Base-by-base conservation (phyloP, 1,140 invertebrate species). In the Drosophila asahinai region DNA sequence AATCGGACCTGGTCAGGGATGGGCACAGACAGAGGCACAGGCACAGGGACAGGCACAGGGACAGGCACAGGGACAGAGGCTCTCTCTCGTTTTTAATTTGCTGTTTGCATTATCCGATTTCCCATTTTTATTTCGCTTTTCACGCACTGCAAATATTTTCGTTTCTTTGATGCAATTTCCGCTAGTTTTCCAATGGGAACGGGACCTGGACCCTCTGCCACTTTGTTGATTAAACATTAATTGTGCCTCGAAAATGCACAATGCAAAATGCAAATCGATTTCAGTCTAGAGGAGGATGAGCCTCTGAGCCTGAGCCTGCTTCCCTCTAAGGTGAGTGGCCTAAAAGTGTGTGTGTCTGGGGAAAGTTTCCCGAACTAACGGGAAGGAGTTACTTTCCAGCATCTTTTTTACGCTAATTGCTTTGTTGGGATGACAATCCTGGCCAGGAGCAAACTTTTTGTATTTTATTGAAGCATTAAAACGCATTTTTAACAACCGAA, bases 391-490 rank as follows among this genome's bases (percentile, higher is more conserved):
- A 30, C 27, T 30, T 7, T 1, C 30, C 8, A 27, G 17, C 45
- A 25, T 36, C 40, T 86, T 91, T 84, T 87, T 91, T 86, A 91
- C 74, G 87, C 86, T 91, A 91, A 91, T 91, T 91, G 86, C 83
- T 91, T 83, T 55, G 81, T 81, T 45, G 47, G 71, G 45, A 36
- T 49, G 54, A 68, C 36, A 68, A 17, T 36, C 51, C 36, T 38
- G 7, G 8, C 22, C n/a, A 11, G 19, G 19, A 19, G 19, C 19
- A 19, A 19, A 92, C 84, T 91, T 92, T 87, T 86, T 89, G 36
- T 57, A 86, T 92, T 92, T 92, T 92, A 92, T 91, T 92, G 91
- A 75, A 84, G 84, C 91, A 92, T 92, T 92, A 92, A 92, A 92
- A 91, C 82, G 87, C 87, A 92, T 91, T 92, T 82, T 87, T 92